These are phyloP conservation scores for Nebria brevicollis DNA, from an alignment of 2,888 invertebrate genomes.

Conservation along the genomic window DNA sequence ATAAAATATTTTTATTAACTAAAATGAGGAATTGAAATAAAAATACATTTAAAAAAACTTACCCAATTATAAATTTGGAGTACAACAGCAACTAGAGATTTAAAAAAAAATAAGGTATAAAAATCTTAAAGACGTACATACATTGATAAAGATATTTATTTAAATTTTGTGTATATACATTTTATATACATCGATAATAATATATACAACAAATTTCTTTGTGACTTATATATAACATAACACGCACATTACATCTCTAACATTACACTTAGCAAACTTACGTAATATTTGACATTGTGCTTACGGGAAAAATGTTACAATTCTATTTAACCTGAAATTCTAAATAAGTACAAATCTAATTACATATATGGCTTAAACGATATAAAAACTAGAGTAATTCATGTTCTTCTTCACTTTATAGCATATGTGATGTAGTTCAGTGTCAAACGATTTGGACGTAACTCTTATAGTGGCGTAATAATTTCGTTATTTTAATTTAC, in stretches of 20 bases:
- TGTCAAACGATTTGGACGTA: neutral
- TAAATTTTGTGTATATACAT: slow-evolving; percentile 27
- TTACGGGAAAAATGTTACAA: neutral
- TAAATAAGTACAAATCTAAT: neutral
- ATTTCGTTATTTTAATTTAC: neutral
- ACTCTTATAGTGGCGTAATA: neutral
- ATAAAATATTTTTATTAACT: neutral
- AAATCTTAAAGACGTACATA: neutral
- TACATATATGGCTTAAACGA: neutral
- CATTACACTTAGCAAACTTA: too few relatives aligned
- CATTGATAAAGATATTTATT: slow-evolving; percentile 15
- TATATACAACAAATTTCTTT: slow-evolving; percentile 14
- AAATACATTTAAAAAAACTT: neutral
- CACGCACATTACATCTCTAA: neutral
- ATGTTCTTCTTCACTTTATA: too few relatives aligned
- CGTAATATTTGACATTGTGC: neutral
- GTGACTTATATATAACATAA: neutral
- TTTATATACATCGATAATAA: slow-evolving; percentile 4
- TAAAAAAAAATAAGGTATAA: too few relatives aligned
- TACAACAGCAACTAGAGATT: neutral
- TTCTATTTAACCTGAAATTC: neutral
- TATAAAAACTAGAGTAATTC: neutral
- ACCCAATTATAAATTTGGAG: neutral
- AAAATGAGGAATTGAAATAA: neutral
- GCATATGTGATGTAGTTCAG: neutral